Percentiles rank a stretch among this genome's conserved stretches.
Conservation (phyloP, 2,113 vertebrate species). For the Pleuronectes platessa region DNA sequence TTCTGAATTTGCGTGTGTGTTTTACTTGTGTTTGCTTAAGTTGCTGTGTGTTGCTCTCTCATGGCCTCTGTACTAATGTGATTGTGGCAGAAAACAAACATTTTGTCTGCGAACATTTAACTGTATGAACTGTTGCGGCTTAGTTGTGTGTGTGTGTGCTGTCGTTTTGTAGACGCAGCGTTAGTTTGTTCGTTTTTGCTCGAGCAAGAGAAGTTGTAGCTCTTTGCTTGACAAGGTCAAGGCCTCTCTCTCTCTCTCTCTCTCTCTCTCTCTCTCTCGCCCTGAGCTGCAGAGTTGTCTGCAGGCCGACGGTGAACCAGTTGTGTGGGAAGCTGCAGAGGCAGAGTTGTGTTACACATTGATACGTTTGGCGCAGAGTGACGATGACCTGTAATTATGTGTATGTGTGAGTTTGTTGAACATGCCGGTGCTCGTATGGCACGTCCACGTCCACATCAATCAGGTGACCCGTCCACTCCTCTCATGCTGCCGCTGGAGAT, state of each 20-base stretch:
- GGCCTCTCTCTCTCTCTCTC: background rate
- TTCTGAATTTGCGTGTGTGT: too few species aligned
- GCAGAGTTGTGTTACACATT: slow-evolving; percentile 31
- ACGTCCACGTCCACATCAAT: slow-evolving; percentile 51
- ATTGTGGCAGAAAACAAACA: too few species aligned
- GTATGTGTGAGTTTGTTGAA: slow-evolving; percentile 30
- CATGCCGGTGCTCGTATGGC: slow-evolving; percentile 45
- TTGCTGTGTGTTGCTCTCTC: too few species aligned
- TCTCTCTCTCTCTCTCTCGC: too few species aligned
- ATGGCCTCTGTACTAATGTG: too few species aligned
- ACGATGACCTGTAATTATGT: slow-evolving; percentile 42
- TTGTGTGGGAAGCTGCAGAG: slow-evolving; percentile 15
- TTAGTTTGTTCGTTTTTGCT: background rate
- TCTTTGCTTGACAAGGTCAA: slow-evolving; percentile 55
- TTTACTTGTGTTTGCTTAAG: too few species aligned
- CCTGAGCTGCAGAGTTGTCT: slow-evolving; percentile 18
- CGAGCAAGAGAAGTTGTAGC: slow-evolving; percentile 1
- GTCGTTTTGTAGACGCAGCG: background rate
- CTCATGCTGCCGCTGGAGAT: slow-evolving; percentile 23
- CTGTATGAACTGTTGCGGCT: background rate
- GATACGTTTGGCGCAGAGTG: slow-evolving; percentile 26
- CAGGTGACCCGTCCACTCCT: slow-evolving; percentile 51
- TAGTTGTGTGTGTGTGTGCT: too few species aligned
- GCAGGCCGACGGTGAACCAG: slow-evolving; percentile 40
- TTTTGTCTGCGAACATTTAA: too few species aligned